These are phyloP conservation scores for Drosophila anomalata DNA, from an alignment of 2,888 invertebrate genomes.

Conservation along the genomic window DNA sequence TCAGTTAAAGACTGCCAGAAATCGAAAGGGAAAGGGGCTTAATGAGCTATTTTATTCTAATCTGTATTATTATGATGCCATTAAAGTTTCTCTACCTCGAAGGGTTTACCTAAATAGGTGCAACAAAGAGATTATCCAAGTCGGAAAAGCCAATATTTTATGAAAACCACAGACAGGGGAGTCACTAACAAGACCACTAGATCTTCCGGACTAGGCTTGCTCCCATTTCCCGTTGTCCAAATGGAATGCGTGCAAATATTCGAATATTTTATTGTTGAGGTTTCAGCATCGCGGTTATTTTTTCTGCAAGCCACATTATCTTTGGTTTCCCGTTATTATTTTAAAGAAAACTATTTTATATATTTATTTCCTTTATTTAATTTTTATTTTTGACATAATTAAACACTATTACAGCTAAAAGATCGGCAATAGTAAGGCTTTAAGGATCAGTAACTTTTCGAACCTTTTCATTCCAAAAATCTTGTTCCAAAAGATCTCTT, in stretches of 20 bases:
- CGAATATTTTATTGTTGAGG: conserved; percentile 65
- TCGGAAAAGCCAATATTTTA: conserved; percentile 10
- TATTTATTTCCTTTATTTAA: neutral
- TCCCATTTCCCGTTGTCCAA: conserved; percentile 43
- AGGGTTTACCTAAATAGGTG: neutral
- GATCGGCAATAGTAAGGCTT: too few relatives aligned
- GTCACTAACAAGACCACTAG: conserved; percentile 6
- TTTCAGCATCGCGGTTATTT: conserved; percentile 35
- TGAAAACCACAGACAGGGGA: neutral
- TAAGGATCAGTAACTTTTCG: too few relatives aligned
- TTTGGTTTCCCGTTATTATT: conserved; percentile 7
- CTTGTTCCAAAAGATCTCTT: too few relatives aligned
- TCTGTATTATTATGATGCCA: neutral
- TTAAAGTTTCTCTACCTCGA: neutral
- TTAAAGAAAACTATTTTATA: neutral
- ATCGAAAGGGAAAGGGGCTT: neutral
- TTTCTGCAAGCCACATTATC: conserved; percentile 6
- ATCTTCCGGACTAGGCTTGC: conserved; percentile 32
- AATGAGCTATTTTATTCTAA: neutral
- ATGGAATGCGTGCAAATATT: conserved; percentile 27
- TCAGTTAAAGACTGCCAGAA: neutral
- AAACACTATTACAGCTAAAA: too few relatives aligned
- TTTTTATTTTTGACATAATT: too few relatives aligned
- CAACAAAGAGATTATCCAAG: conserved; percentile 18
- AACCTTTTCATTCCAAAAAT: too few relatives aligned